Percentiles rank a stretch among this genome's conserved stretches.
Evolutionary conservation across 2,797 vertebrate genomes (phyloP).

Genomic region (Uromys caudimaculatus): DNA sequence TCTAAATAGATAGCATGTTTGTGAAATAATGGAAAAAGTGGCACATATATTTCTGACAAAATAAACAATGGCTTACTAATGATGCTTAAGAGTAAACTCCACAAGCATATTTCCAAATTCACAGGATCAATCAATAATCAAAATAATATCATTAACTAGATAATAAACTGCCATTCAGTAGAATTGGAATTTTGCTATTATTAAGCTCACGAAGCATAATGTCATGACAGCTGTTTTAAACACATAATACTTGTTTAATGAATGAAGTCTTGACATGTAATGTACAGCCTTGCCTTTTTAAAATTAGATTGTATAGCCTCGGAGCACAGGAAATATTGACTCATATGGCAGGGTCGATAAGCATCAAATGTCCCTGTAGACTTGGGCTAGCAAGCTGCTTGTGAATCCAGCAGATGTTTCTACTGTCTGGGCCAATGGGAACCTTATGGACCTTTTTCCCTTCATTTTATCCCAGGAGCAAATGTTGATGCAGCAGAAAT

Average conservation of each 20-base stretch:
- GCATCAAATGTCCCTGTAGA: slow-evolving; percentile 82
- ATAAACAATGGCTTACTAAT: background rate
- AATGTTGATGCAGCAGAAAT: slow-evolving; percentile 85
- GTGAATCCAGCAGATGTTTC: slow-evolving; percentile 88
- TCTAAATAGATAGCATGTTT: background rate
- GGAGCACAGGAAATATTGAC: slow-evolving; percentile 79
- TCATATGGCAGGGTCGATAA: slow-evolving; percentile 80
- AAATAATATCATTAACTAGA: slow-evolving; percentile 27
- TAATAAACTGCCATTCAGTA: slow-evolving; percentile 3
- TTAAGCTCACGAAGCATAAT: slow-evolving; percentile 42
- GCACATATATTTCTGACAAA: background rate
- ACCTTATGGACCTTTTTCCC: slow-evolving; percentile 86
- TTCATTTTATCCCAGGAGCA: slow-evolving; percentile 86
- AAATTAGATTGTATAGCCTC: slow-evolving; percentile 70
- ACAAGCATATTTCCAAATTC: background rate
- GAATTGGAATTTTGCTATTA: slow-evolving; percentile 28
- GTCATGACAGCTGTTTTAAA: slow-evolving; percentile 1
- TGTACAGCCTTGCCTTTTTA: slow-evolving; percentile 65
- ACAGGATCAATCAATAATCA: background rate
- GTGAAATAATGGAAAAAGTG: background rate
- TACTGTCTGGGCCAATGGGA: slow-evolving; percentile 85
- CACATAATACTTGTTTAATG: slow-evolving; percentile 58
- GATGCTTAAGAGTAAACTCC: background rate
- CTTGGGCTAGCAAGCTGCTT: slow-evolving; percentile 85
- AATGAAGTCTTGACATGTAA: slow-evolving; percentile 74